These are phyloP conservation scores for Axea sp. DNA, from an alignment of 2,888 invertebrate species.

Conservation along the genomic window DNA sequence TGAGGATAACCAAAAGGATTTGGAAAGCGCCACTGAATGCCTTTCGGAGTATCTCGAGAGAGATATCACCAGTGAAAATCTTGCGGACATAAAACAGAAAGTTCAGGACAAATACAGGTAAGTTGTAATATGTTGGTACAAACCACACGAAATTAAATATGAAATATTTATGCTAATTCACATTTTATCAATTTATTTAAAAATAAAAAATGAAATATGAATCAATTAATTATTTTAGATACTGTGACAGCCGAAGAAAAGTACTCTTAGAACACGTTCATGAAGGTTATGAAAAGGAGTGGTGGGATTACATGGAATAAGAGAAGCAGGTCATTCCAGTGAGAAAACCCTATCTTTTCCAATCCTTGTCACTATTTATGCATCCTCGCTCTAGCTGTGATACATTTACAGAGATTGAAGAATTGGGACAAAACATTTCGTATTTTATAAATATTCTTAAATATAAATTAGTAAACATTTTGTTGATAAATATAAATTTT, in stretches of 20 bases:
- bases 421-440: slow-evolving; percentile 1
- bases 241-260: slow-evolving; percentile 98
- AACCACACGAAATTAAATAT: too few relatives aligned
- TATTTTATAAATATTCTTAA: slow-evolving; percentile 11
- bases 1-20: slow-evolving; percentile 98
- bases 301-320: slow-evolving; percentile 97
- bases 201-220: too few relatives aligned
- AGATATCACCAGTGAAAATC: slow-evolving; percentile 97
- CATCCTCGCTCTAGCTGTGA: slow-evolving; percentile 77
- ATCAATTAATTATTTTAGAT: slow-evolving; percentile 82
- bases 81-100: slow-evolving; percentile 98
- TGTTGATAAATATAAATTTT: too few relatives aligned
- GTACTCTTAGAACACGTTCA: slow-evolving; percentile 98
- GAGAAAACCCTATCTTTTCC: slow-evolving; percentile 9
- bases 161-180: too few relatives aligned
- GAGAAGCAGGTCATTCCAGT: slow-evolving; percentile 45
- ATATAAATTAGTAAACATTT: background rate
- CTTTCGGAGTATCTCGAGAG: slow-evolving; percentile 98
- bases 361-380: slow-evolving; percentile 63
- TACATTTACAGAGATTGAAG: slow-evolving; percentile 56
- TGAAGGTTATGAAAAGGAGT: slow-evolving; percentile 99
- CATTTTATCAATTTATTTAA: too few relatives aligned
- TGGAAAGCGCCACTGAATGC: slow-evolving; percentile 98
- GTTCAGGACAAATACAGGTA: slow-evolving; percentile 94
- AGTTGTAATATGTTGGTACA: too few relatives aligned